phyloP scores from a whole-genome alignment of 1,140 invertebrate species.

The Penaeus indicus region DNA sequence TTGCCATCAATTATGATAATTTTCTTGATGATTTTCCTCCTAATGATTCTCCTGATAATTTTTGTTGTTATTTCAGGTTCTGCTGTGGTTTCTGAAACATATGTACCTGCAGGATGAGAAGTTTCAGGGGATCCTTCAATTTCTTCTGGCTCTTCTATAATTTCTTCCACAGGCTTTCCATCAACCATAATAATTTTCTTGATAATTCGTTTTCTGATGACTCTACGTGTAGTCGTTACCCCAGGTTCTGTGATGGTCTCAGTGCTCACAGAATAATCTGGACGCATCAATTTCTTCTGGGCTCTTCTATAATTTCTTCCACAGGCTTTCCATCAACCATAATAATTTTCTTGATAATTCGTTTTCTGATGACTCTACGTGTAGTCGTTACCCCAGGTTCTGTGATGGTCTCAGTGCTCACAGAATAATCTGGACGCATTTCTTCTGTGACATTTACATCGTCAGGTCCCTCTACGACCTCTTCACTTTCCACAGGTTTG shows the following conservation, averaged over 20 bases:
- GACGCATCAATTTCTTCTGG: too few relatives aligned
- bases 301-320: background rate
- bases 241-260: background rate
- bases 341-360: constrained; percentile 3
- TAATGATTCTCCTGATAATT: constrained; percentile 2
- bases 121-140: too few relatives aligned
- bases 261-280: background rate
- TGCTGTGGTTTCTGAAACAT: background rate
- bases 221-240: background rate
- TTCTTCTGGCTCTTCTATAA: too few relatives aligned
- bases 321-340: constrained; percentile 17
- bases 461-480: too few relatives aligned
- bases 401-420: constrained; percentile 2
- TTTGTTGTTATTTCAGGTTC: constrained; percentile 12
- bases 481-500: too few relatives aligned
- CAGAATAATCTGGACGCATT: too few relatives aligned
- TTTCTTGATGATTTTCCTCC: constrained; percentile 23
- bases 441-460: too few relatives aligned
- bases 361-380: background rate
- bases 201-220: constrained; percentile 9
- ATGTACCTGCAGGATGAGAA: too few relatives aligned
- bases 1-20: constrained; percentile 27
- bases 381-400: background rate
- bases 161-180: constrained; percentile 8
- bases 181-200: constrained; percentile 7